Conservation (phyloP, 2,888 invertebrate species). For the Drosophila neutralis region DNA sequence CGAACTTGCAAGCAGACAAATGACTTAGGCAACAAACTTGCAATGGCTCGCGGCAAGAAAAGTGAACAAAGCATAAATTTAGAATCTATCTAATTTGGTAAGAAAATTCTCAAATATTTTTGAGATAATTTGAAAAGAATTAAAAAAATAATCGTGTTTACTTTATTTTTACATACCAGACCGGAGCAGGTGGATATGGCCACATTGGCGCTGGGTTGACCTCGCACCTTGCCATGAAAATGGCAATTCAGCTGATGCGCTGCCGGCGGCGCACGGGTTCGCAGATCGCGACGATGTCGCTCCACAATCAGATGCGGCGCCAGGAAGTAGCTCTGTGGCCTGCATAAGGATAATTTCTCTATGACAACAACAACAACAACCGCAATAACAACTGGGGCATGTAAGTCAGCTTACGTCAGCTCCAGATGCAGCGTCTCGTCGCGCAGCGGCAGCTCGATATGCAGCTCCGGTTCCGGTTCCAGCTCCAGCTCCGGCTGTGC, state of each 20-base stretch:
- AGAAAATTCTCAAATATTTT: neutral
- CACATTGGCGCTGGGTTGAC: constrained; percentile 89
- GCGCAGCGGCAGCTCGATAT: constrained; percentile 58
- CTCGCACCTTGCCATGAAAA: constrained; percentile 91
- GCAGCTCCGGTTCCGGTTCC: constrained; percentile 47
- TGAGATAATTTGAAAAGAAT: neutral
- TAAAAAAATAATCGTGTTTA: neutral
- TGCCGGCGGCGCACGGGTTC: constrained; percentile 84
- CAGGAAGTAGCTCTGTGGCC: constrained; percentile 89
- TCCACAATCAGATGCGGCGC: constrained; percentile 90
- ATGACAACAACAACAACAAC: neutral
- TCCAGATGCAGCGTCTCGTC: constrained; percentile 84
- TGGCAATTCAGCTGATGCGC: constrained; percentile 88
- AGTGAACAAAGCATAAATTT: neutral
- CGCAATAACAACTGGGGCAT: neutral
- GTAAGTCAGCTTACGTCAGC: constrained; percentile 79
- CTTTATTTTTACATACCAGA: constrained; percentile 87
- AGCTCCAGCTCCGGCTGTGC: constrained; percentile 10
- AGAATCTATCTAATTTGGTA: neutral
- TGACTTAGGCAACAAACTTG: constrained; percentile 42
- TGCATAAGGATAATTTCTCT: constrained; percentile 70
- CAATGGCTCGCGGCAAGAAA: neutral
- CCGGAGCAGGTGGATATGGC: constrained; percentile 93
- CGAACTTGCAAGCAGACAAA: constrained; percentile 35
- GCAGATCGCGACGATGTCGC: constrained; percentile 86